phyloP scores from a whole-genome alignment of 2,888 invertebrate genomes.

The Drosophila vallismaia region DNA sequence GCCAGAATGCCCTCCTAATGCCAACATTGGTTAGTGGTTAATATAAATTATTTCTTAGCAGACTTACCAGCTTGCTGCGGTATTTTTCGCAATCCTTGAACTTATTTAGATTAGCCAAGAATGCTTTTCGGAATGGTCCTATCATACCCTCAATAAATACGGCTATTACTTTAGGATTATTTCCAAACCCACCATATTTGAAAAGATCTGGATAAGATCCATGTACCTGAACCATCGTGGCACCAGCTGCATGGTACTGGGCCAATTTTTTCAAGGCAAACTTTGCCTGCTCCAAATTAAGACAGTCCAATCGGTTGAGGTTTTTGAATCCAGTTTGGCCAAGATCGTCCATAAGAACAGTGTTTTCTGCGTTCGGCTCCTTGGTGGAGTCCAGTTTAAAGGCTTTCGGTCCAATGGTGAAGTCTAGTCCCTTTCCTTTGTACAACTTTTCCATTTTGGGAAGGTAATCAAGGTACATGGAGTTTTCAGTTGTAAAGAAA shows the following conservation, averaged over 20 bases:
- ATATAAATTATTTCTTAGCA: not conserved
- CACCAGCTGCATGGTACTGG: conserved; percentile 81
- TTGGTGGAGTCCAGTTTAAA: conserved; percentile 44
- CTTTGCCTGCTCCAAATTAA: conserved; percentile 75
- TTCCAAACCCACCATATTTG: conserved; percentile 32
- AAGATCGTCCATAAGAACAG: conserved; percentile 80
- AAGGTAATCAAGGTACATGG: conserved; percentile 47
- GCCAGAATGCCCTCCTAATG: conserved; percentile 9
- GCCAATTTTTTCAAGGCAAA: conserved; percentile 76
- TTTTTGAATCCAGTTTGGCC: conserved; percentile 72
- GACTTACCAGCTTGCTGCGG: conserved; percentile 58
- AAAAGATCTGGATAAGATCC: conserved; percentile 58
- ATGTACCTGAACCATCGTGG: conserved; percentile 39
- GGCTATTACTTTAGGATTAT: conserved; percentile 3
- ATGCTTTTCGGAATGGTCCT: conserved; percentile 25
- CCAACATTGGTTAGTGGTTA: not conserved
- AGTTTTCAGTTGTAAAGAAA: conserved; percentile 70
- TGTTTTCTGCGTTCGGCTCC: conserved; percentile 51
- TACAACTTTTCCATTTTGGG: conserved; percentile 72
- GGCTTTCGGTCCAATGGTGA: conserved; percentile 57
- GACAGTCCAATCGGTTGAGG: conserved; percentile 73
- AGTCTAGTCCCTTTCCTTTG: conserved; percentile 52
- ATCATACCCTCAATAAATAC: conserved; percentile 39
- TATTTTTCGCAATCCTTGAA: conserved; percentile 54
- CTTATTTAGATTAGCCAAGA: conserved; percentile 45